These are phyloP conservation scores for Steinernema feltiae DNA, from an alignment of 1,140 invertebrate species.

Conservation along the genomic window DNA sequence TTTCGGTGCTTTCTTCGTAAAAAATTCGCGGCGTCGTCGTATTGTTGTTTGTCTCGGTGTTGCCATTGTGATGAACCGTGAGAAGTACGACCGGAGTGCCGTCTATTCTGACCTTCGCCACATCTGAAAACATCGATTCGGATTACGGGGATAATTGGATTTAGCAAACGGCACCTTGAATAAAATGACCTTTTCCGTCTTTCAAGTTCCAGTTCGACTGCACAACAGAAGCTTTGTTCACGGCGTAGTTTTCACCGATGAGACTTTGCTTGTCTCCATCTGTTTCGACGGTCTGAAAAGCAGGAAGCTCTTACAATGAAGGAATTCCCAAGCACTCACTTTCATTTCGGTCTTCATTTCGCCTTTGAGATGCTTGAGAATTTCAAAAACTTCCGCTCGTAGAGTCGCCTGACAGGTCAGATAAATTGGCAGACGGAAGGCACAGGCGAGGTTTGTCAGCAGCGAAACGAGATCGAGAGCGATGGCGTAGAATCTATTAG, in stretches of 20 bases:
- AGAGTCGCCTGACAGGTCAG: constrained; percentile 42
- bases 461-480: constrained; percentile 46
- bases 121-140: background rate
- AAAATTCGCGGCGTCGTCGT: background rate
- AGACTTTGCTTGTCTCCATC: constrained; percentile 3
- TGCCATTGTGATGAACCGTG: background rate
- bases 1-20: constrained; percentile 1
- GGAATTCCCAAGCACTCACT: too few species aligned
- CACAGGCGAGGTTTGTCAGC: constrained; percentile 50
- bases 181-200: background rate
- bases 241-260: background rate
- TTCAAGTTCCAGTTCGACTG: background rate
- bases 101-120: background rate
- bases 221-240: background rate
- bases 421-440: constrained; percentile 49
- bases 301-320: too few species aligned
- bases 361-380: constrained; percentile 24
- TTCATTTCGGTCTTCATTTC: background rate
- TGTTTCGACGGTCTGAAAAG: background rate
- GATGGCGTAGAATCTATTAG: constrained; percentile 43
- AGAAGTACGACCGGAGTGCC: background rate
- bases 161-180: background rate
- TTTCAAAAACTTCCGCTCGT: constrained; percentile 38
- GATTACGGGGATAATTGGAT: too few species aligned
- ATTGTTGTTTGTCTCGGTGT: background rate